Percentiles rank a stretch among this genome's conserved stretches.
Conservation (phyloP, 2,888 invertebrate species). For the Acleris sparsana region DNA sequence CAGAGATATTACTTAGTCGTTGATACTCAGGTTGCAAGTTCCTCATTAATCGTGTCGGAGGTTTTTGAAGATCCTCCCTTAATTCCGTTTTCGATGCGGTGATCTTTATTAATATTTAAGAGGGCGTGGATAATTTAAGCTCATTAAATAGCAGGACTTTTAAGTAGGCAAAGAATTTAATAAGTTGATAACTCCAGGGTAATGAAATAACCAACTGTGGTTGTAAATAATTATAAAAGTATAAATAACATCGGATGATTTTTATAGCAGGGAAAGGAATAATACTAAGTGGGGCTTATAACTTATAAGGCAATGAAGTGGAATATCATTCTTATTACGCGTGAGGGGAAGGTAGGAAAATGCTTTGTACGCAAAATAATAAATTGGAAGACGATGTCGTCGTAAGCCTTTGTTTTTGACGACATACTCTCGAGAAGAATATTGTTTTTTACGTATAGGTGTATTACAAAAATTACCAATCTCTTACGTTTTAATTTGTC, state of each 20-base stretch:
- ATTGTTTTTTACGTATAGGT: background rate
- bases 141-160: constrained; percentile 14
- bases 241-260: background rate
- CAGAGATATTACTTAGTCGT: too few relatives aligned
- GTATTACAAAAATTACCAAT: background rate
- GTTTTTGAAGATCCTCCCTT: too few relatives aligned
- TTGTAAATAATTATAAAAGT: background rate
- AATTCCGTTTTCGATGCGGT: too few relatives aligned
- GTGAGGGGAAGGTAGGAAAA: constrained; percentile 20
- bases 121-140: constrained; percentile 20
- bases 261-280: background rate
- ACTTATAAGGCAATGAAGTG: background rate
- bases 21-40: too few relatives aligned
- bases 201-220: background rate
- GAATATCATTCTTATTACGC: constrained; percentile 9
- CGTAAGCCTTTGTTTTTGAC: constrained; percentile 14
- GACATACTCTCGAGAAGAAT: background rate
- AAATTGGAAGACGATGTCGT: constrained; percentile 28
- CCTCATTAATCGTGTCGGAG: too few relatives aligned
- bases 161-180: constrained; percentile 21
- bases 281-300: background rate
- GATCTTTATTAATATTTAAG: background rate
- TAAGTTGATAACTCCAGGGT: constrained; percentile 3
- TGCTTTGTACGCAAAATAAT: constrained; percentile 25
- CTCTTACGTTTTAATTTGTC: too few relatives aligned